Percentiles rank a stretch among this genome's conserved stretches.
phyloP scores from a whole-genome alignment of 2,888 invertebrate species.

The Phalera bucephala region DNA sequence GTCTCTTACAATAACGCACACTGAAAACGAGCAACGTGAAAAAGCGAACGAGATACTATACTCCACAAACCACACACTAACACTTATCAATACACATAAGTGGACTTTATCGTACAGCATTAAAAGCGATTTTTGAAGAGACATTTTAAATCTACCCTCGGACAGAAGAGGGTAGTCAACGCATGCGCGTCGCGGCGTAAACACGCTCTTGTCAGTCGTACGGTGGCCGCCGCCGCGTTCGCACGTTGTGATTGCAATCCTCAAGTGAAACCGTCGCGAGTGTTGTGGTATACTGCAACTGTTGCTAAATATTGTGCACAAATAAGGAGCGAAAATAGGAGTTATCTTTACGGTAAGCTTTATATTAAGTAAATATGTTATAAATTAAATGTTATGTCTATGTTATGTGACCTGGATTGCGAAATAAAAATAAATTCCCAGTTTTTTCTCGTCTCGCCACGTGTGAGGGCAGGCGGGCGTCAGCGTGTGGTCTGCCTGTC shows the following conservation, averaged over 20 bases:
- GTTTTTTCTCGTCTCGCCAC: slow-evolving; percentile 25
- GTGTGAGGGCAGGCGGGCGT: slow-evolving; percentile 9
- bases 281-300: slow-evolving; percentile 47
- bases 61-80: not conserved
- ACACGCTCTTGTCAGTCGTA: slow-evolving; percentile 61
- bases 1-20: too few relatives aligned
- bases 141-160: slow-evolving; percentile 13
- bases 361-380: not conserved
- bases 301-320: slow-evolving; percentile 36
- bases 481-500: slow-evolving; percentile 5
- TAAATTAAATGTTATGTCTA: slow-evolving; percentile 12
- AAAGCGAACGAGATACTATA: not conserved
- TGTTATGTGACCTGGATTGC: slow-evolving; percentile 38
- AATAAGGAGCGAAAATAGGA: slow-evolving; percentile 37
- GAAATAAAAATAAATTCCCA: slow-evolving; percentile 35
- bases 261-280: slow-evolving; percentile 46
- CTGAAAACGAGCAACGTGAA: not conserved
- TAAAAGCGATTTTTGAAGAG: slow-evolving; percentile 26
- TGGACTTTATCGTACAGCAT: slow-evolving; percentile 21
- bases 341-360: slow-evolving; percentile 54
- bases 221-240: slow-evolving; percentile 48
- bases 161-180: slow-evolving; percentile 51
- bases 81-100: not conserved
- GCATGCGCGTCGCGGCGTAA: slow-evolving; percentile 68
- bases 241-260: slow-evolving; percentile 23